Evolutionary conservation across 2,797 vertebrate species (phyloP).

Genomic region (Lates japonicus): DNA sequence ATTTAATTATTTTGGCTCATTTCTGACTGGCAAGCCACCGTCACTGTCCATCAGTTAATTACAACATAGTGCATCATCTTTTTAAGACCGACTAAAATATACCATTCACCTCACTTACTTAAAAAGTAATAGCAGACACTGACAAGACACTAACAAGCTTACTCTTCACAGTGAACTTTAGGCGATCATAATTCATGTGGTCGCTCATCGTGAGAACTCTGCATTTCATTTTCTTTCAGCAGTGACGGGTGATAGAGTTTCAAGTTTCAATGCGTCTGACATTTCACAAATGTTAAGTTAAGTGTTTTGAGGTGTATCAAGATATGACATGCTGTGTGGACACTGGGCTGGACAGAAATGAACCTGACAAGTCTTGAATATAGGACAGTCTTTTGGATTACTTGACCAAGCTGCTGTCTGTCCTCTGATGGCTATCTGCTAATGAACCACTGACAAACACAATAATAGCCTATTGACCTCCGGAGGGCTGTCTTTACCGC

Average conservation of each 20-base stretch:
- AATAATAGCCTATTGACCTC: conserved; percentile 76
- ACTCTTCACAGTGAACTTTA: neutral
- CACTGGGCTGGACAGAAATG: neutral
- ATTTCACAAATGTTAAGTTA: neutral
- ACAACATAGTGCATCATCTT: conserved; percentile 2
- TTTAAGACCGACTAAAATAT: conserved; percentile 13
- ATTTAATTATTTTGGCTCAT: conserved; percentile 33
- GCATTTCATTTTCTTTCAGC: neutral
- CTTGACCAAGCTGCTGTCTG: conserved; percentile 32
- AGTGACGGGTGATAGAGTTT: neutral
- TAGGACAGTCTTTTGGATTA: conserved; percentile 38
- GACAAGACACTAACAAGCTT: neutral
- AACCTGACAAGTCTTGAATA: conserved; percentile 32
- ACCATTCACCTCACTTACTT: conserved; percentile 9
- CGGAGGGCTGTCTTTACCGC: conserved; percentile 28
- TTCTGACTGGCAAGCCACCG: conserved; percentile 21
- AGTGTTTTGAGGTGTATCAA: neutral
- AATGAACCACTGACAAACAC: conserved; percentile 69
- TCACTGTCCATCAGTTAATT: conserved; percentile 18
- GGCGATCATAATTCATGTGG: neutral
- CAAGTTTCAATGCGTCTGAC: neutral
- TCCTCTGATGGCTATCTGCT: conserved; percentile 72
- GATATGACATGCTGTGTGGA: neutral
- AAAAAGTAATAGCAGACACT: conserved; percentile 12
- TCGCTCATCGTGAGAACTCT: neutral